Percentiles rank a stretch among this genome's conserved stretches.
Evolutionary conservation across 1,140 invertebrate species (phyloP).

Genomic region (Ptiloglossa arizonensis): DNA sequence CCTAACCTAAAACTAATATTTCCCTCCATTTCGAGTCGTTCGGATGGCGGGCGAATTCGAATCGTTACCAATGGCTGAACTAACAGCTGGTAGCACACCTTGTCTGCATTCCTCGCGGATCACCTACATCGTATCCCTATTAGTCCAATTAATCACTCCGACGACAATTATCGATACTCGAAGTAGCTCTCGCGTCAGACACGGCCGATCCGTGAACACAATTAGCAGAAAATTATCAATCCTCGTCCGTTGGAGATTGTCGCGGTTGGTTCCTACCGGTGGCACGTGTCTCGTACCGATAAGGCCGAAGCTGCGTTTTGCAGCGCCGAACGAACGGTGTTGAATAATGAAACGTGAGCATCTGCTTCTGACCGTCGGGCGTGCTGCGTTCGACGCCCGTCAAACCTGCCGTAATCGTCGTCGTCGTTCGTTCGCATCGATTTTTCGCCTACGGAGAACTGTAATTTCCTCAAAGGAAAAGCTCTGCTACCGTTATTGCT

Average conservation of each 20-base stretch:
- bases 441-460: conserved; percentile 10
- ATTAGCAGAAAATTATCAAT: not conserved
- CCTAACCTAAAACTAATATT: too few species aligned
- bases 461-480: conserved; percentile 29
- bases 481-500: too few species aligned
- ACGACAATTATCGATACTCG: not conserved
- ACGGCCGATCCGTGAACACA: not conserved
- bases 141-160: not conserved
- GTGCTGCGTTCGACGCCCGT: conserved; percentile 44
- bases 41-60: too few species aligned
- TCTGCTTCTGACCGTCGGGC: conserved; percentile 43
- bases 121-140: not conserved
- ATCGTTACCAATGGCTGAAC: too few species aligned
- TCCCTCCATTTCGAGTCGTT: too few species aligned
- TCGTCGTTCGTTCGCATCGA: conserved; percentile 11
- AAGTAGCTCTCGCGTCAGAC: not conserved
- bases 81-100: too few species aligned
- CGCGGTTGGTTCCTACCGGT: not conserved
- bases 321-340: conserved; percentile 6
- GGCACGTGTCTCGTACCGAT: conserved; percentile 4
- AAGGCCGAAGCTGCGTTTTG: not conserved
- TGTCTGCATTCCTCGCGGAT: too few species aligned
- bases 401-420: conserved; percentile 10
- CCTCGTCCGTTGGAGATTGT: not conserved
- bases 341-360: conserved; percentile 56